Base-by-base conservation (phyloP, 1,140 invertebrate species). In the Teleopsis dalmanni region DNA sequence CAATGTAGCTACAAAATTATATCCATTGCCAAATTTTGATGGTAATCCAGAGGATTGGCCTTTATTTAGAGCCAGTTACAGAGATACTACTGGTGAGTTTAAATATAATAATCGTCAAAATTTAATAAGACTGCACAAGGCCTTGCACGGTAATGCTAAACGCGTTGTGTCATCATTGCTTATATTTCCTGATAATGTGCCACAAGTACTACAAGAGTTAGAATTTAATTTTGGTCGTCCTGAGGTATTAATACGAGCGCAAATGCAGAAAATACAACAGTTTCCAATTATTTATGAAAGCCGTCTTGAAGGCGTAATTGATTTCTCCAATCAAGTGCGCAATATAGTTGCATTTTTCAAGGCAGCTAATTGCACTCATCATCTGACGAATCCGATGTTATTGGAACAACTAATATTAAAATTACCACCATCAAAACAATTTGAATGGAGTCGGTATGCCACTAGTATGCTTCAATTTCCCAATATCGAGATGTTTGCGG, bases 341-440 rank as follows among this genome's bases (percentile, higher is more conserved):
- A 40, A 40, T 40, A 25, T 40, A 6, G 37, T 40, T 19, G 37
- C 37, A 5, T 21, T 40, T 40, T 25, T 40, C 18, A 40, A 21
- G 22, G 16, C 19, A 6, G 37, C 37, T 40, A 40, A 18, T 5
- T 40, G 37, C n/a, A 11, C 3, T 6, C 37, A 40, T 40, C 37
- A 40, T 21, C n/a, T 40, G n/a, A 22, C 19, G 11, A 40, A 40
- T 25, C 18, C 37, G 10, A 40, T 18, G 37, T n/a, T 40, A 6
- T 25, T 40, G 6, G 37, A 40, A 21, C 6, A 6, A 6, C 19
- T 40, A 9, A 19, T 40, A 4, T n/a, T 9, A 25, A 40, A 40
- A 18, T 40, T 40, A 19, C 37, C 11, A 14, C 5, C 37, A 5
- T 22, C 18, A 4, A 40, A 40, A 21, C 37, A 40, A n/a, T 40